phyloP scores from a whole-genome alignment of 2,888 invertebrate species.

The Spodoptera littoralis region DNA sequence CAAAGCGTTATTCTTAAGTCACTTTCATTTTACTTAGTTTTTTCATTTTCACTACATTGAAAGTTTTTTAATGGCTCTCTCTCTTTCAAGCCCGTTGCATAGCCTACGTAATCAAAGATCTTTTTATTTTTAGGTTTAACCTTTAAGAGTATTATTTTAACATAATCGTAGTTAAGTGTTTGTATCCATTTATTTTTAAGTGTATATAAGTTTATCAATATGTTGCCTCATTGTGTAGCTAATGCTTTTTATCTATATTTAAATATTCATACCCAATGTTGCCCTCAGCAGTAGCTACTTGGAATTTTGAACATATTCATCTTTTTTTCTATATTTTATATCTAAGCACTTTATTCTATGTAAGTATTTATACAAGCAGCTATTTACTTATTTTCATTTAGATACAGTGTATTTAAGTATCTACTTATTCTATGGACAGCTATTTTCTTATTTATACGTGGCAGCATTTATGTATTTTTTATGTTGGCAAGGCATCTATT shows the following conservation, averaged over 20 bases:
- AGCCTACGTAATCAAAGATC: slow-evolving; percentile 36
- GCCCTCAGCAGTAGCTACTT: slow-evolving; percentile 66
- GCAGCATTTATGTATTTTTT: slow-evolving; percentile 8
- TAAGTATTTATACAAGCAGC: not conserved
- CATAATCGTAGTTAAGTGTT: slow-evolving; percentile 38
- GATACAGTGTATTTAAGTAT: slow-evolving; percentile 3
- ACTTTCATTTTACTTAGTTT: slow-evolving; percentile 1
- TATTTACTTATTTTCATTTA: slow-evolving; percentile 11
- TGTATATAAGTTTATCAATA: slow-evolving; percentile 32
- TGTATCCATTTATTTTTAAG: slow-evolving; percentile 20
- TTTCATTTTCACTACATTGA: not conserved
- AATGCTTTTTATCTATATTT: slow-evolving; percentile 25
- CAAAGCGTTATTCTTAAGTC: slow-evolving; percentile 8
- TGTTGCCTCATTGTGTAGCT: slow-evolving; percentile 58
- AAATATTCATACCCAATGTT: slow-evolving; percentile 28
- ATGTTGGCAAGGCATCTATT: not conserved
- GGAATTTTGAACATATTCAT: not conserved
- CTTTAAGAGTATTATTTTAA: slow-evolving; percentile 49
- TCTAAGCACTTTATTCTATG: not conserved
- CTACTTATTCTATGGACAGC: slow-evolving; percentile 2
- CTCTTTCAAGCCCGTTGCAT: slow-evolving; percentile 43
- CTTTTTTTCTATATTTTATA: not conserved
- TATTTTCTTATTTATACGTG: slow-evolving; percentile 1
- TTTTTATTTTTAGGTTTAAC: slow-evolving; percentile 31
- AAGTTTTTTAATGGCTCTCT: slow-evolving; percentile 18